phyloP scores from a whole-genome alignment of 37 sponge, comb jelly and placozoan species.

The Tethya wilhelma region DNA sequence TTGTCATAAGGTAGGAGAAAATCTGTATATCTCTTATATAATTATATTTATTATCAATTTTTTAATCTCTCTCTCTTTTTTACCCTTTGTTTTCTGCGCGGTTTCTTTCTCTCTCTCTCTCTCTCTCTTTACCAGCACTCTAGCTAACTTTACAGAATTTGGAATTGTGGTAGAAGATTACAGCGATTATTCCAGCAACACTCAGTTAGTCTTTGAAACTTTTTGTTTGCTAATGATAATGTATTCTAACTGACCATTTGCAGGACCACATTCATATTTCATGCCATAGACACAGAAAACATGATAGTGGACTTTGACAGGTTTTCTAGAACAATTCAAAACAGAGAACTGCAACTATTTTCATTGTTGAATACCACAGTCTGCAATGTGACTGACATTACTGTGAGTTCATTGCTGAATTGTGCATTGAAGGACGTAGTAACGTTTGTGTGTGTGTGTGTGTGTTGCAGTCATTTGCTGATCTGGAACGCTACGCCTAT shows the following conservation, averaged over 20 bases:
- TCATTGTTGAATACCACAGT: not conserved
- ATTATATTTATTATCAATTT: not conserved
- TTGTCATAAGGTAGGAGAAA: slow-evolving; percentile 19
- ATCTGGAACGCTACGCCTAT: not conserved
- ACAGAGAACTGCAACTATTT: slow-evolving; percentile 9
- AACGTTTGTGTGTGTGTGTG: not conserved
- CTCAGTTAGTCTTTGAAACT: not conserved
- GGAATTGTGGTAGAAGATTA: slow-evolving; percentile 31
- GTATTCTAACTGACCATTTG: not conserved
- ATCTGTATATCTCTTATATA: too few species aligned
- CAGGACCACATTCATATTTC: slow-evolving; percentile 51
- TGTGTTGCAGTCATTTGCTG: not conserved
- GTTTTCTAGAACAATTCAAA: not conserved
- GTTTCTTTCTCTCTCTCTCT: too few species aligned
- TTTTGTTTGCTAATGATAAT: not conserved
- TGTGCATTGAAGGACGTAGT: not conserved
- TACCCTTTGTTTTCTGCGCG: too few species aligned
- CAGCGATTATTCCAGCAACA: not conserved
- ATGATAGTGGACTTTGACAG: slow-evolving; percentile 45
- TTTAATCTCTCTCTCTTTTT: not conserved
- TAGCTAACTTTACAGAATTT: slow-evolving; percentile 16
- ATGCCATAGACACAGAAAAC: slow-evolving; percentile 21
- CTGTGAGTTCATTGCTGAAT: slow-evolving; percentile 8
- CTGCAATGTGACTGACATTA: slow-evolving; percentile 22
- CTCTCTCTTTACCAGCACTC: not conserved